Base-by-base conservation (phyloP, 1,140 invertebrate species). In the Scaptodrosophila lebanonensis region DNA sequence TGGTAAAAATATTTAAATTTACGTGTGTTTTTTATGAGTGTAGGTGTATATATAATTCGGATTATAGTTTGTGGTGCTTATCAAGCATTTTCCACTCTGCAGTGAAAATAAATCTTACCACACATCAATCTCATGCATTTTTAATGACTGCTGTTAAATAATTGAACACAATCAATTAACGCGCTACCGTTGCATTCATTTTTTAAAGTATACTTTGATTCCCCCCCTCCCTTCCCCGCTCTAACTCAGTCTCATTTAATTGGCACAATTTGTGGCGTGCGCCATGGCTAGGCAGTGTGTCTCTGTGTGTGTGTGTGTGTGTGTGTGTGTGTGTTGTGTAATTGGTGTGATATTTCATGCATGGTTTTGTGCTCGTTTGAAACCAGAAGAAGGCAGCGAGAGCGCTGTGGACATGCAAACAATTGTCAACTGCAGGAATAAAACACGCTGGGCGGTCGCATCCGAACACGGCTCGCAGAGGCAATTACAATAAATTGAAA, bases 271-370 rank as follows among this genome's bases (percentile, higher is more conserved):
- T 69, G 75, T 45, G 62, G 73, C 62, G 64, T 44, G 48, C 66
- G 57, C 52, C 52, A 60, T 16, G 48, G 50, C 50, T 52, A 65
- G 53, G 48, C 73, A 73, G 65, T 75, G 65, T 76, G 49, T 47
- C 13, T 9, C 27, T 17, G 29, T 42, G 16, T 20, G 4, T 17
- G 45, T 12, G 13, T 15, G 27, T 17, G 12, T 43, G 30, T n/a
- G n/a, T n/a, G n/a, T n/a, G n/a, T n/a, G n/a, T 48, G 49, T 53
- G 45, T 45, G 49, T 32, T 45, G 44, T 58, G 56, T 82, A 79
- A 82, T 82, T 79, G 73, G 68, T 54, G 73, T 58, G 68, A 73
- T 79, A 73, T 82, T 79, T 79, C 73, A 73, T 69, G 68, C 69
- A 62, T 60, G 36, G 69, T 32, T n/a, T 39, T 29, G 16, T 40